A percentile compares a stretch with the other conserved stretches of the same genome.
Conservation (phyloP, 2,888 invertebrate genomes). For the Archips xylosteana region DNA sequence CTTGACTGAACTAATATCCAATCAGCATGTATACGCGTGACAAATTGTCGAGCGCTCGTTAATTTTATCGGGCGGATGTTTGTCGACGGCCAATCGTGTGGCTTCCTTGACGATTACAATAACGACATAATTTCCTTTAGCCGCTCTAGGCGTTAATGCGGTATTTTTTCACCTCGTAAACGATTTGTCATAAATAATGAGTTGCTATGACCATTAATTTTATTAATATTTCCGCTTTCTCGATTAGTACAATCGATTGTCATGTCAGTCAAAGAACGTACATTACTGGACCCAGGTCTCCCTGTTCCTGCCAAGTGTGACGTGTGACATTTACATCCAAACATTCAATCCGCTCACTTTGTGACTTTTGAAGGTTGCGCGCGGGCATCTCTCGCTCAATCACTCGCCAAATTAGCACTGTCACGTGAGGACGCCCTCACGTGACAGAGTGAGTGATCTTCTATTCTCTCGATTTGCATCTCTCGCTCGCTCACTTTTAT, state of each 20-base stretch:
- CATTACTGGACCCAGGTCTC: no score
- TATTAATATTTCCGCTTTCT: not conserved
- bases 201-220: not conserved
- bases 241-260: not conserved
- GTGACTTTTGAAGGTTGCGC: no score
- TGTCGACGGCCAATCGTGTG: conserved; percentile 5
- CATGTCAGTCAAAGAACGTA: no score
- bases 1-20: conserved; percentile 6
- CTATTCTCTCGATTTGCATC: no score
- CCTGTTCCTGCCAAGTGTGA: no score
- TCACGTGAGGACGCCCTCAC: no score
- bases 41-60: conserved; percentile 22
- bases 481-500: no score
- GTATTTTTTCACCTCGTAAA: conserved; percentile 16
- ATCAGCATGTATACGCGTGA: conserved; percentile 13
- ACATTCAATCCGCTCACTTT: no score
- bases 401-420: no score
- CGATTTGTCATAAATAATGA: not conserved
- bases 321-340: no score
- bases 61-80: conserved; percentile 16
- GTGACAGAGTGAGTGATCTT: no score
- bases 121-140: conserved; percentile 28
- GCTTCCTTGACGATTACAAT: conserved; percentile 16
- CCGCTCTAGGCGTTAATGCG: conserved; percentile 20
- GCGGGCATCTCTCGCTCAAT: no score